Conservation (phyloP, 2,888 invertebrate species). For the Epiblema foenella region DNA sequence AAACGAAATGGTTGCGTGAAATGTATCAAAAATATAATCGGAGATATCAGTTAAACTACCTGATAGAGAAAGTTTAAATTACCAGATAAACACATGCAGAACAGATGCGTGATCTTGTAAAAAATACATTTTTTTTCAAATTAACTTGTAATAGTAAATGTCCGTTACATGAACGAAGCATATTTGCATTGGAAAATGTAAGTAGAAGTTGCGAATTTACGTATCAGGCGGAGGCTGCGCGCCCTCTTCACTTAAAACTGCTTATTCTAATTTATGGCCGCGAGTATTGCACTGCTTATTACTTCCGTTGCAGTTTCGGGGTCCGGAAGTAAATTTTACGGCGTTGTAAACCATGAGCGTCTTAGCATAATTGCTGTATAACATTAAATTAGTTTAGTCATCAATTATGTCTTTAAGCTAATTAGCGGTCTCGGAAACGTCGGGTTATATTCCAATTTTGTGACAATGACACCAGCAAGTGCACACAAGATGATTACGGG, state of each 20-base stretch:
- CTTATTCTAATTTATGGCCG: constrained; percentile 80
- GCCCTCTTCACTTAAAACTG: constrained; percentile 74
- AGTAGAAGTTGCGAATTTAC: constrained; percentile 51
- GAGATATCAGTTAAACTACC: neutral
- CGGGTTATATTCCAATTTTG: constrained; percentile 56
- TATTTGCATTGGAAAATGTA: constrained; percentile 41
- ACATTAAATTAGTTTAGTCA: constrained; percentile 80
- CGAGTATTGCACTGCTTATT: constrained; percentile 82
- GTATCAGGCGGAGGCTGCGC: constrained; percentile 52
- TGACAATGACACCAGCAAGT: constrained; percentile 48
- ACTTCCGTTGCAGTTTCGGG: constrained; percentile 80
- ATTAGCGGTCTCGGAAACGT: constrained; percentile 58
- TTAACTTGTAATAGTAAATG: neutral
- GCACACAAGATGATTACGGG: constrained; percentile 34
- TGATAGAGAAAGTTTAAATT: neutral
- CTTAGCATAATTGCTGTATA: constrained; percentile 81
- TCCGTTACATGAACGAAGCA: constrained; percentile 21
- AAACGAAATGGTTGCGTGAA: no score
- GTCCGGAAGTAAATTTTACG: constrained; percentile 78
- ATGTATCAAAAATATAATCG: neutral
- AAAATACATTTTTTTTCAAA: neutral
- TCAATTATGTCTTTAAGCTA: constrained; percentile 79
- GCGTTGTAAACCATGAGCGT: constrained; percentile 80
- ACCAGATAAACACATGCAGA: neutral
- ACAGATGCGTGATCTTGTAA: no score